Conservation (phyloP, 2,797 vertebrate species). For the Tauraco hartlaubi region DNA sequence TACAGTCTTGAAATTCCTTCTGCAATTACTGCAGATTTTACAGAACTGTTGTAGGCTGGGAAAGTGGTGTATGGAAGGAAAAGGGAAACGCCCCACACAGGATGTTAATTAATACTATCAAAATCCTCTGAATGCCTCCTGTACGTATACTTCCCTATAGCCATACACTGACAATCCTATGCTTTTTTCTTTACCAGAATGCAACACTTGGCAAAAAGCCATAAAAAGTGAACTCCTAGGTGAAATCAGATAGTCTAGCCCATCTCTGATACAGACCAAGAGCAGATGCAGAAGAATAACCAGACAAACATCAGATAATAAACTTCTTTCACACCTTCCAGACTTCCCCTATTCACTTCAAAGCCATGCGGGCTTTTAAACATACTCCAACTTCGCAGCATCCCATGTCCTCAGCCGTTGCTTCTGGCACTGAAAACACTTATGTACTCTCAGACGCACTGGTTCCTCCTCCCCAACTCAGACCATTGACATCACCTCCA, state of each 20-base stretch:
- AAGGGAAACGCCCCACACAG: neutral
- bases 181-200: neutral
- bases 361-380: neutral
- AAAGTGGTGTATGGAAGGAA: neutral
- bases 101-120: neutral
- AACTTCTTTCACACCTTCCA: neutral
- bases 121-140: neutral
- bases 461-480: neutral
- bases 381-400: neutral
- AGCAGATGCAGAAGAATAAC: neutral
- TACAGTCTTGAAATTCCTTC: neutral
- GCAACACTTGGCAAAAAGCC: neutral
- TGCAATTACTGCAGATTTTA: neutral
- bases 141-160: neutral
- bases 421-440: neutral
- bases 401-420: neutral
- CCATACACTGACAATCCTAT: neutral
- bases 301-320: neutral
- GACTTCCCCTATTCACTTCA: neutral
- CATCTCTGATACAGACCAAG: neutral
- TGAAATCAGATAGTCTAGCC: neutral
- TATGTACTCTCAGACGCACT: neutral
- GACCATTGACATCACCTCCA: accelerated
- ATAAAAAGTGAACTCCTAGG: neutral
- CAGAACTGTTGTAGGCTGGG: neutral